Percentiles rank a stretch among this genome's conserved stretches.
These are phyloP conservation scores for Bellardia pandia DNA, from an alignment of 2,888 invertebrate species.

Conservation along the genomic window DNA sequence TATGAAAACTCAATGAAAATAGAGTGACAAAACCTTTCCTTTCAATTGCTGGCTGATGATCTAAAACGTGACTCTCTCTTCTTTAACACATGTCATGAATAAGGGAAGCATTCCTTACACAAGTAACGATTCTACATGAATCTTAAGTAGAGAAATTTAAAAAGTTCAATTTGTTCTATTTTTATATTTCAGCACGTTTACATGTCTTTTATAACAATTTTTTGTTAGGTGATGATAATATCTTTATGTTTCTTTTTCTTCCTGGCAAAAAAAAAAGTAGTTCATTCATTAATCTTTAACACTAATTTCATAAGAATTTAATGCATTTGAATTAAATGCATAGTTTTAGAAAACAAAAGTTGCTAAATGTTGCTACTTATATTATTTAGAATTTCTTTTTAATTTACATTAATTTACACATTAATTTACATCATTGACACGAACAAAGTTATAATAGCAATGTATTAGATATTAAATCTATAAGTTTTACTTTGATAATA, in stretches of 20 bases:
- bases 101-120: too few relatives aligned
- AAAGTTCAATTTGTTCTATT: too few relatives aligned
- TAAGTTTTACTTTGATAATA: constrained; percentile 11
- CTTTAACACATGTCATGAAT: too few relatives aligned
- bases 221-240: background rate
- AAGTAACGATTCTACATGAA: too few relatives aligned
- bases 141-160: background rate
- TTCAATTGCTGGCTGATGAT: too few relatives aligned
- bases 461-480: background rate
- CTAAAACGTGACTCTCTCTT: too few relatives aligned
- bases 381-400: background rate
- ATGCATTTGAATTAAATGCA: background rate
- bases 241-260: background rate
- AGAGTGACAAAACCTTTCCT: too few relatives aligned
- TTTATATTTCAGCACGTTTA: background rate
- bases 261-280: background rate
- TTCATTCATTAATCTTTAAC: background rate
- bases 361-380: too few relatives aligned
- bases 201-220: background rate
- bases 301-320: background rate
- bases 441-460: background rate
- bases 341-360: background rate
- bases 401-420: too few relatives aligned
- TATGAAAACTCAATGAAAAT: too few relatives aligned
- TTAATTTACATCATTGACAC: background rate